Conservation (phyloP, 2,113 vertebrate species). For the Callipepla californica region DNA sequence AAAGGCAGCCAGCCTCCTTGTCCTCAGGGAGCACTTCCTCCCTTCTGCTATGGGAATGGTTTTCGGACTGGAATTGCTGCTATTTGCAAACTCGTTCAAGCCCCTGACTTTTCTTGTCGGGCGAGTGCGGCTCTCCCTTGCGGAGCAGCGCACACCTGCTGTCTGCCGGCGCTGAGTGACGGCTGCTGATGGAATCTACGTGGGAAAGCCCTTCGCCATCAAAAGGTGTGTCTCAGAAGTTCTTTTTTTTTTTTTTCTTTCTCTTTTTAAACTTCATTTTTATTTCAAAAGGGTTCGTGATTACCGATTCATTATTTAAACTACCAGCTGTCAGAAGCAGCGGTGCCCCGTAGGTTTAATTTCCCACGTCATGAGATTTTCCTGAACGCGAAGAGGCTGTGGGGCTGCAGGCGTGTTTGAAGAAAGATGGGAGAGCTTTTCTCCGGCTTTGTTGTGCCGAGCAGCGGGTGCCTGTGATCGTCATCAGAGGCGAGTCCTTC, state of each 20-base stretch:
- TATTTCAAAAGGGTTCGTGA: conserved; percentile 60
- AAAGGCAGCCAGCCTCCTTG: conserved; percentile 29
- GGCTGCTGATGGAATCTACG: conserved; percentile 24
- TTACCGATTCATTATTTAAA: conserved; percentile 68
- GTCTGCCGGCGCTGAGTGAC: conserved; percentile 45
- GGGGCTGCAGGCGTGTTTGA: background rate
- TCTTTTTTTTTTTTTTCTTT: background rate
- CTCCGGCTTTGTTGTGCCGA: background rate
- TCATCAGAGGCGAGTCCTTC: background rate
- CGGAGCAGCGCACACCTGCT: conserved; percentile 34
- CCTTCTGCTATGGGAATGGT: conserved; percentile 56
- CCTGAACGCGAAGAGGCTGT: background rate
- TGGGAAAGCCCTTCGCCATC: conserved; percentile 56
- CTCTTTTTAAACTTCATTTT: conserved; percentile 55
- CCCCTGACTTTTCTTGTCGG: conserved; percentile 62
- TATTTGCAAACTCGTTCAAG: conserved; percentile 53
- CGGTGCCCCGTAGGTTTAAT: background rate
- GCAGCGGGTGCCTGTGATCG: background rate
- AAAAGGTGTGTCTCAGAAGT: conserved; percentile 59
- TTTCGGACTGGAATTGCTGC: conserved; percentile 60
- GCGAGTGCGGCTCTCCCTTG: background rate
- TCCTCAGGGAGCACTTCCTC: conserved; percentile 40
- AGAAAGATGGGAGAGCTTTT: background rate
- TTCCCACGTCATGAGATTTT: conserved; percentile 29
- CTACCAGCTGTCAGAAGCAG: conserved; percentile 53